Evolutionary conservation across 35 echinoderm and acorn worm genomes (phyloP).

Genomic region (Amphiura filiformis): DNA sequence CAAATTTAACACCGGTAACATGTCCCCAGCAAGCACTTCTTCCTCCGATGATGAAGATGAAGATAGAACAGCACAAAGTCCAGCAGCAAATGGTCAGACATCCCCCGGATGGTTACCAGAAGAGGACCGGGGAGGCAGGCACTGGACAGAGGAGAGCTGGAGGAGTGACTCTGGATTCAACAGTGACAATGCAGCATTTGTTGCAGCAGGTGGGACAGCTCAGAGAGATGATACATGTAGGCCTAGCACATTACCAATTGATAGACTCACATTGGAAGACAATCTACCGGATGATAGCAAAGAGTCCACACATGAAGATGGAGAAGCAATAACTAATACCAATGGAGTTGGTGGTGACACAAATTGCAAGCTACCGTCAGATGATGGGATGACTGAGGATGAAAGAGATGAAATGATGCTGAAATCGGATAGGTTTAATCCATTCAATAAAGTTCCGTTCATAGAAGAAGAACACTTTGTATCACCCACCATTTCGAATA

Average conservation of each 20-base stretch:
- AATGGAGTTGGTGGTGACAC: neutral
- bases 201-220: neutral
- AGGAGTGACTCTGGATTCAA: constrained; percentile 72
- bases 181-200: constrained; percentile 9
- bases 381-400: neutral
- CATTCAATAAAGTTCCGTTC: constrained; percentile 76
- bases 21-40: constrained; percentile 30
- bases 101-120: neutral
- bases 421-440: constrained; percentile 47
- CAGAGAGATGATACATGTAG: neutral
- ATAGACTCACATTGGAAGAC: constrained; percentile 2
- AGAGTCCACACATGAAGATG: neutral
- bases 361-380: neutral
- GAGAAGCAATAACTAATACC: neutral
- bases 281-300: neutral
- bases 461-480: constrained; percentile 80
- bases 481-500: neutral
- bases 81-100: neutral
- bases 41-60: constrained; percentile 27
- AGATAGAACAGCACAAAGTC: neutral
- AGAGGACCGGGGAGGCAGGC: neutral
- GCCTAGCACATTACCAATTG: neutral
- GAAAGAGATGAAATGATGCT: neutral
- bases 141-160: constrained; percentile 60
- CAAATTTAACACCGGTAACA: constrained; percentile 44